Percentiles rank a stretch among this genome's conserved stretches.
Evolutionary conservation across 1,140 invertebrate species (phyloP).

Genomic region (Doryteuthis pealeii): DNA sequence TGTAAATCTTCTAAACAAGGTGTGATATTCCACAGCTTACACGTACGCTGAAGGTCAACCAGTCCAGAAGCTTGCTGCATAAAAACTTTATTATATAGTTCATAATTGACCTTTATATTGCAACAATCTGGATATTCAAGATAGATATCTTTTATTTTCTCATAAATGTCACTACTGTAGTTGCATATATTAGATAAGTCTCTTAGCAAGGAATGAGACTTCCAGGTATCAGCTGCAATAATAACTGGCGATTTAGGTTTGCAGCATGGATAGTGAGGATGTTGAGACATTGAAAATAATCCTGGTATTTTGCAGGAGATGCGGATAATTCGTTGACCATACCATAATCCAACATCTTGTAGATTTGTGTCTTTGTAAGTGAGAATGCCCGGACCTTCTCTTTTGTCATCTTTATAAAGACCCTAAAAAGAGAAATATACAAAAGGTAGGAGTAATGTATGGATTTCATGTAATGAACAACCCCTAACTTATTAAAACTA

Average conservation of each 20-base stretch:
- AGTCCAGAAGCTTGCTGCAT: conserved; percentile 31
- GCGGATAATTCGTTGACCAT: conserved; percentile 51
- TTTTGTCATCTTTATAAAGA: conserved; percentile 56
- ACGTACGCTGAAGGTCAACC: conserved; percentile 8
- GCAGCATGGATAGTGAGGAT: conserved; percentile 39
- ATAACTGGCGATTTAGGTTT: not conserved
- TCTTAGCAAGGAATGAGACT: conserved; percentile 13
- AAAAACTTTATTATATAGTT: conserved; percentile 50
- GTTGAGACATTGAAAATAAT: conserved; percentile 48
- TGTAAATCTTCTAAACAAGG: conserved; percentile 51
- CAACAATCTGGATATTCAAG: conserved; percentile 43
- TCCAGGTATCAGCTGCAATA: not conserved
- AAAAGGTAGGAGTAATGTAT: not conserved
- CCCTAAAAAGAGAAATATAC: conserved; percentile 43
- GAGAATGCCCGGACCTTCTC: conserved; percentile 56
- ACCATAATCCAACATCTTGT: conserved; percentile 58
- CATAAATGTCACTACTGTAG: conserved; percentile 32
- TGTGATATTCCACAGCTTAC: conserved; percentile 48
- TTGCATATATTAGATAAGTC: conserved; percentile 32
- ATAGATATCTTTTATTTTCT: conserved; percentile 43
- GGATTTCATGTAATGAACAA: too few species aligned
- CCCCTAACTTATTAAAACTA: not conserved
- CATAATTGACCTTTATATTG: conserved; percentile 47
- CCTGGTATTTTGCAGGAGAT: conserved; percentile 35
- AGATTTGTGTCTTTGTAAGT: conserved; percentile 47